A percentile compares a stretch with the other conserved stretches of the same genome.
These are phyloP conservation scores for Panurus biarmicus DNA, from an alignment of 2,113 vertebrate genomes.

Conservation along the genomic window DNA sequence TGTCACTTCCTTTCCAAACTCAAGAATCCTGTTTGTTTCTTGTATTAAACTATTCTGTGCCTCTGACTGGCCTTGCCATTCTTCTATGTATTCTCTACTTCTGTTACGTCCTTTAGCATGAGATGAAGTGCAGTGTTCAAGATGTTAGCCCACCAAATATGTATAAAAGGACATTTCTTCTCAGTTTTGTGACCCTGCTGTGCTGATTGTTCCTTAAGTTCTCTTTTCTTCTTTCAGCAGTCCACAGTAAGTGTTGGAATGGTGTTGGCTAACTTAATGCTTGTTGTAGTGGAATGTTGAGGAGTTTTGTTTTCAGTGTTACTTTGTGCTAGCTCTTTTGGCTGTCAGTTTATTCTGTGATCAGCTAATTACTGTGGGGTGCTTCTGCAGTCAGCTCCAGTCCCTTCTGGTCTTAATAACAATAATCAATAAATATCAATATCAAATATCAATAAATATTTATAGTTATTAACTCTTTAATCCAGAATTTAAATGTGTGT, in stretches of 20 bases:
- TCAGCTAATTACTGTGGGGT: background rate
- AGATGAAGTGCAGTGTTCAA: conserved; percentile 12
- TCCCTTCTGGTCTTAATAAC: background rate
- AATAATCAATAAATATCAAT: background rate
- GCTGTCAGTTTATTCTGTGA: background rate
- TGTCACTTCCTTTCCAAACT: background rate
- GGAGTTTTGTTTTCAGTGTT: background rate
- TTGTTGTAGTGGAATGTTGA: background rate
- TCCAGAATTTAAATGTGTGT: background rate
- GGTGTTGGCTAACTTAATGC: background rate
- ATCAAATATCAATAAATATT: background rate
- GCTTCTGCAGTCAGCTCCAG: background rate
- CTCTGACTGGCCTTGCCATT: conserved; percentile 4
- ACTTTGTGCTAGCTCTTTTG: background rate
- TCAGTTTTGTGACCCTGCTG: conserved; percentile 30
- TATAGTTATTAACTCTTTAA: background rate
- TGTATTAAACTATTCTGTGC: background rate
- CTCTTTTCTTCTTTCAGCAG: conserved; percentile 36
- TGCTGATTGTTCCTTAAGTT: conserved; percentile 36
- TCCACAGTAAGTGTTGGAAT: conserved; percentile 31
- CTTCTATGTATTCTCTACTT: conserved; percentile 34
- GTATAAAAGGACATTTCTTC: conserved; percentile 17
- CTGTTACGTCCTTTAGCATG: background rate
- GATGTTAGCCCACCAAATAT: conserved; percentile 24
- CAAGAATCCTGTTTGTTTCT: background rate